phyloP scores from a whole-genome alignment of 1,140 invertebrate species.

The Dryas iulia region DNA sequence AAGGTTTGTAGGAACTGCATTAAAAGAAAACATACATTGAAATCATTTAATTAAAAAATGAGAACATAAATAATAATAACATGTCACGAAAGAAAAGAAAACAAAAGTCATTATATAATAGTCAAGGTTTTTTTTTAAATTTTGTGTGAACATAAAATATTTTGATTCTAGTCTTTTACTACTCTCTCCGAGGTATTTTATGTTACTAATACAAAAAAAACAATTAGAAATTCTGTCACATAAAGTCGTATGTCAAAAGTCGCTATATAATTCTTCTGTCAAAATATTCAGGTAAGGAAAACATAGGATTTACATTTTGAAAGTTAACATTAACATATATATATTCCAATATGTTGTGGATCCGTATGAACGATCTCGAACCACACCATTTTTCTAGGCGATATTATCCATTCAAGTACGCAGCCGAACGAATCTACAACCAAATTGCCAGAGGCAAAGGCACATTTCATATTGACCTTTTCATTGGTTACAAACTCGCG shows the following conservation, averaged over 20 bases:
- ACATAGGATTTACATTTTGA: not conserved
- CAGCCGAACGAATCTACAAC: slow-evolving; percentile 51
- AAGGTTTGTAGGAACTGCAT: too few relatives aligned
- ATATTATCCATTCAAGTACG: slow-evolving; percentile 19
- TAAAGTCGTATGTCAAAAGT: too few relatives aligned
- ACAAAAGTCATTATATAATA: not conserved
- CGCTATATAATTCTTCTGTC: not conserved
- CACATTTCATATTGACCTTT: slow-evolving; percentile 35
- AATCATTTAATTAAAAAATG: slow-evolving; percentile 18
- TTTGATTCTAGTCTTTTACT: slow-evolving; percentile 47
- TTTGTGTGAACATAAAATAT: not conserved
- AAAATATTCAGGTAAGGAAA: not conserved
- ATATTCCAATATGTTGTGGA: not conserved
- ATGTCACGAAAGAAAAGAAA: slow-evolving; percentile 7
- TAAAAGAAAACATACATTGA: too few relatives aligned
- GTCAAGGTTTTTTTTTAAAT: not conserved
- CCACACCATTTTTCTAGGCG: not conserved
- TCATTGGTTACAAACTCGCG: slow-evolving; percentile 62
- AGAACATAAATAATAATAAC: slow-evolving; percentile 12
- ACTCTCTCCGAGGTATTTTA: slow-evolving; percentile 45
- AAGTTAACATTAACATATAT: slow-evolving; percentile 5
- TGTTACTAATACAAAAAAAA: not conserved
- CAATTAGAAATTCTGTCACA: not conserved
- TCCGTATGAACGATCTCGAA: not conserved
- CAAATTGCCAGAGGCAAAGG: slow-evolving; percentile 39